phyloP scores from a whole-genome alignment of 1,140 invertebrate species.

The Drosophila funebris region DNA sequence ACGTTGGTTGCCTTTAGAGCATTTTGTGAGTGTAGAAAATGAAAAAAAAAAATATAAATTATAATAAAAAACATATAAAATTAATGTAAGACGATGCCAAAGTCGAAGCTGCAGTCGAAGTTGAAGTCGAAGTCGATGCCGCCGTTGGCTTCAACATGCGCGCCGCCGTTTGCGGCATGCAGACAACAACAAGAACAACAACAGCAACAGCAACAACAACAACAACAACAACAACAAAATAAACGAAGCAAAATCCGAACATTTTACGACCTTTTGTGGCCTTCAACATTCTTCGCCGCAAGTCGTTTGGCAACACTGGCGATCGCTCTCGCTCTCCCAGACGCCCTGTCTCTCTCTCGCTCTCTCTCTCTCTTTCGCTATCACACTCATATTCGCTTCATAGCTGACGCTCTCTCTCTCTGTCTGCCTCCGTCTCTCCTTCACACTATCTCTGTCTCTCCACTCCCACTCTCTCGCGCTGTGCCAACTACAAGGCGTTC shows the following conservation, averaged over 20 bases:
- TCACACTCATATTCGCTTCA: not conserved
- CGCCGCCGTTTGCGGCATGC: constrained; percentile 20
- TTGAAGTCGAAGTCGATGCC: constrained; percentile 7
- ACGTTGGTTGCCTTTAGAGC: not conserved
- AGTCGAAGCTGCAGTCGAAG: constrained; percentile 9
- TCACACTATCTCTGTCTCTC: not conserved
- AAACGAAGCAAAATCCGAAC: constrained; percentile 12
- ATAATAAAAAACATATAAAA: constrained; percentile 32
- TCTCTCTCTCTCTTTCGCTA: not conserved
- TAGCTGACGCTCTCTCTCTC: not conserved
- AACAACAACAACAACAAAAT: not conserved
- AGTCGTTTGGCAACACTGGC: constrained; percentile 45
- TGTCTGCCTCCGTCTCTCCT: no score
- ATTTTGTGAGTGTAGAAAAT: constrained; percentile 8
- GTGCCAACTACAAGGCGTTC: constrained; percentile 9
- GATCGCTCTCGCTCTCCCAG: constrained; percentile 9
- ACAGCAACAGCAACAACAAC: not conserved
- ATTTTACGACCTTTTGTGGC: constrained; percentile 63
- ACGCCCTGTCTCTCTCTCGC: not conserved
- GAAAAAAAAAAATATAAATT: constrained; percentile 6
- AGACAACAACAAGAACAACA: not conserved
- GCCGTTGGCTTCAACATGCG: not conserved
- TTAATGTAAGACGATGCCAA: constrained; percentile 36
- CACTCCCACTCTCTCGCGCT: constrained; percentile 20
- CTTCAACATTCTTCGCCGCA: constrained; percentile 63